Base-by-base conservation (phyloP, 2,797 vertebrate species). In the Sebastes hubbsi region DNA sequence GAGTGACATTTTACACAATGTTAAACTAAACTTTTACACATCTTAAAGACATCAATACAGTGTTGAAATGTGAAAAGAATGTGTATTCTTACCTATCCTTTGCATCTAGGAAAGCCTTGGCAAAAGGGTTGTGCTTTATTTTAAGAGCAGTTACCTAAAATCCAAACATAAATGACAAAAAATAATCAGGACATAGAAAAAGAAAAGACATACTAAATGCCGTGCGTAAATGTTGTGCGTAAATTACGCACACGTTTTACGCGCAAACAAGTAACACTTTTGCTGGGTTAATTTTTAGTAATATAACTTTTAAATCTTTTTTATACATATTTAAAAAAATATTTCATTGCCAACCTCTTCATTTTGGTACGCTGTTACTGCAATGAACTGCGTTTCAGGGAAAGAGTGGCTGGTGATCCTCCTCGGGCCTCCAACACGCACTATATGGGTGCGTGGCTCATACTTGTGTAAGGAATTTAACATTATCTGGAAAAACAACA, bases 111-210 rank as follows among this genome's bases (percentile, higher is more conserved):
- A 97, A 97, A 18, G 96, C 96, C 78, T 97, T 97, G 16, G 96
- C 96, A 86, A 97, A 97, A 1, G 96, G 96, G 78, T 97, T 97
- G 85, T 97, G 94, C 70, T 97, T 96, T 83, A 96, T 97, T 91
- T 96, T 97, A 64, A 96, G 90, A 13, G 95, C 93, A 30, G 96
- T 97, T 77, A 97, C 93, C 96, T 97, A 76, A 74, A 89, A 89
- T 30, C 1, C 34, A 83, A 88, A 95, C 88, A 86, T 10, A 88
- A 30, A 58, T 3, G n/a, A 64, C 1, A 82, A 85, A 54, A 54
- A 22, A 69, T 4, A 6, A 38, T 65, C 3, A 74, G 18, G 0
- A 34, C 34, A 34, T 34, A 34, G 34, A 34, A 34, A 34, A 11
- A 29, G 4, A 18, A 6, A 49, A 18, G 1, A 59, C 36, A 10